These are phyloP conservation scores for Gymnodraco acuticeps DNA, from an alignment of 2,797 vertebrate species.

Conservation along the genomic window DNA sequence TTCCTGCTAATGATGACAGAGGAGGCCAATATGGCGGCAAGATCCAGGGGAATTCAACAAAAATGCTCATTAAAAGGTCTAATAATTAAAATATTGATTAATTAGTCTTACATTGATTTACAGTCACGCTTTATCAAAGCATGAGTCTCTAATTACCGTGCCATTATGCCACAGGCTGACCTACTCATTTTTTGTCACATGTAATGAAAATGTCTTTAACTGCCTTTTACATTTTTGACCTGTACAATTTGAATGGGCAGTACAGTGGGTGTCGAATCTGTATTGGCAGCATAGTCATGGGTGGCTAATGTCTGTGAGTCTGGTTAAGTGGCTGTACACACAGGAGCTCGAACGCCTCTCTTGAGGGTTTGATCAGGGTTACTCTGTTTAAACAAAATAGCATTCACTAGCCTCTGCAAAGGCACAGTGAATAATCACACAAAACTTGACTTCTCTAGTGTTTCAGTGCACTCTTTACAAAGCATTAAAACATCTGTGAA, in stretches of 20 bases:
- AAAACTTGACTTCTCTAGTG: slow-evolving; percentile 74
- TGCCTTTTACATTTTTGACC: slow-evolving; percentile 99
- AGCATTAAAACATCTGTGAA: slow-evolving; percentile 69
- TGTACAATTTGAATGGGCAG: slow-evolving; percentile 99
- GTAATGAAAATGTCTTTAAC: slow-evolving; percentile 98
- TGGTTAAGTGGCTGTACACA: slow-evolving; percentile 93
- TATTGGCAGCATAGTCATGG: slow-evolving; percentile 95
- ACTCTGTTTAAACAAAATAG: slow-evolving; percentile 78
- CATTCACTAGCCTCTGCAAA: slow-evolving; percentile 59
- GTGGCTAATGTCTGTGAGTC: slow-evolving; percentile 92
- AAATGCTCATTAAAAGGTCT: slow-evolving; percentile 97
- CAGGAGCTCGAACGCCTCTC: slow-evolving; percentile 85
- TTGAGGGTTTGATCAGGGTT: slow-evolving; percentile 82
- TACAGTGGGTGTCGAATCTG: slow-evolving; percentile 90
- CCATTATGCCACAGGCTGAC: slow-evolving; percentile 94
- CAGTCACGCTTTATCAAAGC: slow-evolving; percentile 98
- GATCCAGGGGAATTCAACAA: slow-evolving; percentile 93
- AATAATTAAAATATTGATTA: slow-evolving; percentile 99
- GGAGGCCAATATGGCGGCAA: slow-evolving; percentile 84
- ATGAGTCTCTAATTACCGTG: slow-evolving; percentile 94
- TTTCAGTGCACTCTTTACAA: slow-evolving; percentile 62
- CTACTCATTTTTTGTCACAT: slow-evolving; percentile 93
- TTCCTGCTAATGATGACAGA: slow-evolving; percentile 88
- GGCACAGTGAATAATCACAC: slow-evolving; percentile 71
- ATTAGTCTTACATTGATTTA: slow-evolving; percentile 99